Base-by-base conservation (phyloP, 2,888 invertebrate species). In the Cylloceria caligata region DNA sequence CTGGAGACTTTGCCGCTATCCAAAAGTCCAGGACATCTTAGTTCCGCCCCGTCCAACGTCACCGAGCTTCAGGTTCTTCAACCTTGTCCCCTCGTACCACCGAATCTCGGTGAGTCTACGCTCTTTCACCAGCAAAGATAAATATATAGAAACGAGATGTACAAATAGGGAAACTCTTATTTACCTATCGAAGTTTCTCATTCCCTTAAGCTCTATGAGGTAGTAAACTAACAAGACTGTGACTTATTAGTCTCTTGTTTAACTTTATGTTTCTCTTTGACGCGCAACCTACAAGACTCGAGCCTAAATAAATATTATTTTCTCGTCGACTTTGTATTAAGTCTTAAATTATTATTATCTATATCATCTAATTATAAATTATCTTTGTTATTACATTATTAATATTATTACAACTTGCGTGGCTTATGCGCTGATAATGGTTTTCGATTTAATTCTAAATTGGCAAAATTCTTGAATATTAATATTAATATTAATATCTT, bases 31-130 rank as follows among this genome's bases (percentile, higher is more conserved):
- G 78, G 83, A 16, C 55, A 74, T 62, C 52, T 30, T 57, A 84
- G 83, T 82, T 86, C 86, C 64, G 71, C 86, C 42, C 65, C 82
- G 65, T 60, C 83, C 30, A 90, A 89, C 86, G 84, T 82, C 74
- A 88, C 89, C 91, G 86, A 88, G 89, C 45, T 89, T 84, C 83
- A 90, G 91, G 84, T 83, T 67, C 81, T 92, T 72, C 92, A 94
- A 91, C 84, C 91, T 27, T 96, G 96, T 91, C 95, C 95, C 16
- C 93, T 93, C 79, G 93, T 94, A 64, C 95, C 96, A 36, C 94
- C 95, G 42, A 95, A 95, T 92, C 94, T 96, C 90, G 94, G 96
- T 96, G 92, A 94, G 93, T 90, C 64, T 34, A 11, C 27, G 16
- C 16, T 19, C 27, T 4, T 30, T 24, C 30, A 13, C n/a, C 13